A percentile compares a stretch with the other conserved stretches of the same genome.
These are phyloP conservation scores for Dynastes maya DNA, from an alignment of 2,888 invertebrate genomes.

Conservation along the genomic window DNA sequence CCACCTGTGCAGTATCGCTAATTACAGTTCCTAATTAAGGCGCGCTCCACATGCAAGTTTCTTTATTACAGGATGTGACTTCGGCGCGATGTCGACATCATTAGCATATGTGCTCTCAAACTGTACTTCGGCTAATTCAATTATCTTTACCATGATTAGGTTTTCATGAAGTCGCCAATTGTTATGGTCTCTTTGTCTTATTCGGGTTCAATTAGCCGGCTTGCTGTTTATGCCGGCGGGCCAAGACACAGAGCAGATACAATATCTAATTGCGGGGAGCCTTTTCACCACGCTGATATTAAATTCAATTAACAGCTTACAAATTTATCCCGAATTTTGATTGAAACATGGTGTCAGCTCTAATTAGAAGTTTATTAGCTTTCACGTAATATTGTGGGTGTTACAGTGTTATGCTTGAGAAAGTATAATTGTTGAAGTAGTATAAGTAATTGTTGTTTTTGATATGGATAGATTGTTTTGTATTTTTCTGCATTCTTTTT, in stretches of 20 bases:
- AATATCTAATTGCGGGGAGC: constrained; percentile 22
- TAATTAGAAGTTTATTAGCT: too few species aligned
- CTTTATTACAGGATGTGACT: constrained; percentile 59
- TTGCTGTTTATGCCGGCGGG: not conserved
- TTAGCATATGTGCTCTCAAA: constrained; percentile 58
- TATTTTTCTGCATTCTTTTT: too few species aligned
- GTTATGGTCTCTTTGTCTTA: constrained; percentile 44
- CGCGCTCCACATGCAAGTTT: constrained; percentile 63
- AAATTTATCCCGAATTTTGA: constrained; percentile 1
- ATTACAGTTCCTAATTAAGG: constrained; percentile 65
- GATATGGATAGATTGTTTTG: too few species aligned
- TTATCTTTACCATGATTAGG: constrained; percentile 55
- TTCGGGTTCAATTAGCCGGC: constrained; percentile 35
- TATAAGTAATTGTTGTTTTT: too few species aligned
- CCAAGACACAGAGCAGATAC: constrained; percentile 13
- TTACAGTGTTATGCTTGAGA: too few species aligned
- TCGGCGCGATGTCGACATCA: constrained; percentile 53
- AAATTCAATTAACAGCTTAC: not conserved
- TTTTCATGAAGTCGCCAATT: constrained; percentile 54
- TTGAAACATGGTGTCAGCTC: not conserved
- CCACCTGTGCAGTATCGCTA: constrained; percentile 63
- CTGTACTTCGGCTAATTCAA: constrained; percentile 52
- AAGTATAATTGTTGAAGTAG: too few species aligned
- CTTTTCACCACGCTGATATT: not conserved
- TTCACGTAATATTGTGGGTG: too few species aligned